Base-by-base conservation (phyloP, 1,140 invertebrate species). In the Tetranychus urticae region DNA sequence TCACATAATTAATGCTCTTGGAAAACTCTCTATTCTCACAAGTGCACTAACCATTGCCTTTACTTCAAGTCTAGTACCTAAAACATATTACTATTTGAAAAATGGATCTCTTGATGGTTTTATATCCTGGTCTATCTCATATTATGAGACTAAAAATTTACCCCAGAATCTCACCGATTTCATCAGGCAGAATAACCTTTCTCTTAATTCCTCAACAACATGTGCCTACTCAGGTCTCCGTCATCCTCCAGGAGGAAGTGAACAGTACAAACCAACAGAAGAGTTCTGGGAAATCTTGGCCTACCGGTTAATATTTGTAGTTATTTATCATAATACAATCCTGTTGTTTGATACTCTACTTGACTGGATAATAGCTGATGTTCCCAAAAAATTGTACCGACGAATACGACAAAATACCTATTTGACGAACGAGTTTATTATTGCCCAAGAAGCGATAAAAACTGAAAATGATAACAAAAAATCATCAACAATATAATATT, bases 11-110 rank as follows among this genome's bases (percentile, higher is more conserved):
- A 87, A 91, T 72, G 82, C 83, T 33, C 80, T 94, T 65, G 84
- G 86, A 62, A 86, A 90, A 71, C 73, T 96, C 48, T 86, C 89
- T 56, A 84, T 96, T 13, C 82, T 94, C 31, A 90, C 86, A 52
- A 96, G 96, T 76, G 90, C 92, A 73, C 90, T 96, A 68, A 92
- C 98, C 58, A 97, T 99, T 69, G 93, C 93, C 46, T 98, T 98
- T 75, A 97, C 93, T 3, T 97, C 91, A 0, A 90, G 97, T 68
- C 92, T 97, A 73, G 88, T 98, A 64, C 92, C 93, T 13, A 80
- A 85, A 56, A 68, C 96, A 52, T 82, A 96, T 8, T 97, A 97
- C 72, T 68, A 71, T 56, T 80, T 78, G 55, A 63, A 74, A 31
- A 72, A 83, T 70, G 72, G 80, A 31, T 77, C 75, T 14, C 68